phyloP scores from a whole-genome alignment of 1,140 invertebrate species.

The Mycetomoellerius zeteki region DNA sequence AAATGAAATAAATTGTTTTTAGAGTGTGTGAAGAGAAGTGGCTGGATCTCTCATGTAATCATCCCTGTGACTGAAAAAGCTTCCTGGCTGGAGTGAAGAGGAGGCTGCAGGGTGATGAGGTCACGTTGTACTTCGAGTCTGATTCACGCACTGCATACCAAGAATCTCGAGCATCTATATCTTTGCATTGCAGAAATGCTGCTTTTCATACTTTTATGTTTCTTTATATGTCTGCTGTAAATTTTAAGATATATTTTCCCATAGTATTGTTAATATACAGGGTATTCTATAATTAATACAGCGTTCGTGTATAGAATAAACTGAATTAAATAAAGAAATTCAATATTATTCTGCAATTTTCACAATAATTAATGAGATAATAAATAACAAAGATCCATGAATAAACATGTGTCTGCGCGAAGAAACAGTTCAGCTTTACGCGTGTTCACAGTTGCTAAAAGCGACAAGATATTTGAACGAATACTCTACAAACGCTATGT shows the following conservation, averaged over 20 bases:
- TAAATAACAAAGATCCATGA: too few relatives aligned
- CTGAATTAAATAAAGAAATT: too few relatives aligned
- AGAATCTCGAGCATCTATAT: constrained; percentile 35
- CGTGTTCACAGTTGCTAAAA: too few relatives aligned
- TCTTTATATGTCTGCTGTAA: constrained; percentile 48
- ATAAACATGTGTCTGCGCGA: too few relatives aligned
- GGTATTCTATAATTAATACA: too few relatives aligned
- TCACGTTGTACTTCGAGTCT: constrained; percentile 73
- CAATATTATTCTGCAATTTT: too few relatives aligned
- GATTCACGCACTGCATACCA: constrained; percentile 71
- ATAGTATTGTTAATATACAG: background rate
- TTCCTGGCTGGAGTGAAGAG: constrained; percentile 16
- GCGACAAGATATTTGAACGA: too few relatives aligned
- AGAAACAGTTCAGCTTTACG: too few relatives aligned
- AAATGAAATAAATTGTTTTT: constrained; percentile 52
- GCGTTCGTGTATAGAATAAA: too few relatives aligned
- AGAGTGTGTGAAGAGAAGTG: constrained; percentile 4
- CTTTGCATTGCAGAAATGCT: constrained; percentile 29
- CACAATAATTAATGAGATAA: too few relatives aligned
- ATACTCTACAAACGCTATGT: background rate
- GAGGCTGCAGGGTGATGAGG: constrained; percentile 66
- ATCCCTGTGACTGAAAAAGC: constrained; percentile 53
- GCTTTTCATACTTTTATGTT: constrained; percentile 38
- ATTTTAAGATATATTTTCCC: constrained; percentile 4
- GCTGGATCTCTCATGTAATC: constrained; percentile 64